phyloP scores from a whole-genome alignment of 2,113 vertebrate genomes.

The Dendropsophus ebraccatus region DNA sequence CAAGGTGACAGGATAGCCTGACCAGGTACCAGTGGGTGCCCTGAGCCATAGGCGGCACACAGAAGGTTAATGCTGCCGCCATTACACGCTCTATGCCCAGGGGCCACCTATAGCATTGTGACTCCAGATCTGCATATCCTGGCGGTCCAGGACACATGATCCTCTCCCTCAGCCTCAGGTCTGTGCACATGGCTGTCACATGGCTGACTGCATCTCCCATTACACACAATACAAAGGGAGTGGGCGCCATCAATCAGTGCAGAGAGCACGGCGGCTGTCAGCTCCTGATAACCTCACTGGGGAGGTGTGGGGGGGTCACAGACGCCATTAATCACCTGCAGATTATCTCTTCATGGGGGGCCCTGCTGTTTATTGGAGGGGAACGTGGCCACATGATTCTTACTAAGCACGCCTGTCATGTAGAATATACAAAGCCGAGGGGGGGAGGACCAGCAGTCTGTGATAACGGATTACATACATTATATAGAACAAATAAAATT shows the following conservation, averaged over 20 bases:
- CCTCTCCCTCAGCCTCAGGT: not conserved
- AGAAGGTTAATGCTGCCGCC: too few species aligned
- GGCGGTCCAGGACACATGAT: not conserved
- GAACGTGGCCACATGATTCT: not conserved
- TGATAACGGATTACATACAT: too few species aligned
- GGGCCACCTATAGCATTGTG: too few species aligned
- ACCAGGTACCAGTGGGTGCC: too few species aligned
- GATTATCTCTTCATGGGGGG: not conserved
- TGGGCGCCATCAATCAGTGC: not conserved
- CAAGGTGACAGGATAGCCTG: too few species aligned
- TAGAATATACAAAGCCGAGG: not conserved
- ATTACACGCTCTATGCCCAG: too few species aligned
- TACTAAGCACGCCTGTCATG: not conserved
- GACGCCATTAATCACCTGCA: not conserved
- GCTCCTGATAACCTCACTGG: not conserved
- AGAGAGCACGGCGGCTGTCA: not conserved
- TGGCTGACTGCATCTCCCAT: not conserved
- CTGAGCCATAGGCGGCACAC: too few species aligned
- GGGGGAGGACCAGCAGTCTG: too few species aligned
- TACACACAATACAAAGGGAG: not conserved
- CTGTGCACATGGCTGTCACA: not conserved
- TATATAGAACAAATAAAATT: too few species aligned
- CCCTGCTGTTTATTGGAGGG: not conserved
- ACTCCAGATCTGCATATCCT: not conserved
- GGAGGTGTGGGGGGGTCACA: not conserved